Base-by-base conservation (phyloP, 2,888 invertebrate species). In the Oeneis ivallda region DNA sequence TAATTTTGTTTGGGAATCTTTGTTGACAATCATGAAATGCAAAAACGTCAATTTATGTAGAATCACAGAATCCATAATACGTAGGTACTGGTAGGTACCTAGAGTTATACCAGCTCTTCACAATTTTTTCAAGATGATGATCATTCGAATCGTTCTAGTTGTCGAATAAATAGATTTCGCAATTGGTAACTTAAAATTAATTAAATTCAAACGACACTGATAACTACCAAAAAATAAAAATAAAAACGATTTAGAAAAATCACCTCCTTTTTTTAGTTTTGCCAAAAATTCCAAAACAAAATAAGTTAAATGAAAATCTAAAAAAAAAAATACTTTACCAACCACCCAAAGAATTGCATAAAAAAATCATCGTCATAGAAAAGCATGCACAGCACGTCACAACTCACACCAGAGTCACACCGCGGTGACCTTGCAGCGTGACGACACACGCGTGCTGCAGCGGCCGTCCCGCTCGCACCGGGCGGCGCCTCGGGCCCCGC, bases 401-500 rank as follows among this genome's bases (percentile, higher is more conserved):
- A n/a, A 13, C 34, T 53, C 54, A 54, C 17, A 6, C 17, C 10
- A 54, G 10, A 17, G 53, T 4, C 34, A 17, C 15, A 2, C 6
- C 53, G 8, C 60, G 49, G 60, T 50, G 60, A 49, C 60, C 58
- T 34, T 47, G 60, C 50, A 50, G n/a, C 34, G 37, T 53, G 19
- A 39, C 37, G 37, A 10, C 49, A 15, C 49, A 50, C 47, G 67
- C 87, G 86, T 87, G 87, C 39, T 67, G 69, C 67, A 65, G 69
- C 75, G 66, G 72, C 80, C 75, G 80, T 84, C 87, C 74, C 84
- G 81, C 85, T 87, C 85, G 81, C 83, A 47, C 69, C 74, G 79
- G 83, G 85, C 82, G 84, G 83, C 70, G 80, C 68, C 78, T 68
- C 65, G 64, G 74, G 83, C 85, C 78, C 86, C 89, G 86, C 89